These are phyloP conservation scores for Microcaecilia unicolor DNA, from an alignment of 2,797 vertebrate species.

Conservation along the genomic window DNA sequence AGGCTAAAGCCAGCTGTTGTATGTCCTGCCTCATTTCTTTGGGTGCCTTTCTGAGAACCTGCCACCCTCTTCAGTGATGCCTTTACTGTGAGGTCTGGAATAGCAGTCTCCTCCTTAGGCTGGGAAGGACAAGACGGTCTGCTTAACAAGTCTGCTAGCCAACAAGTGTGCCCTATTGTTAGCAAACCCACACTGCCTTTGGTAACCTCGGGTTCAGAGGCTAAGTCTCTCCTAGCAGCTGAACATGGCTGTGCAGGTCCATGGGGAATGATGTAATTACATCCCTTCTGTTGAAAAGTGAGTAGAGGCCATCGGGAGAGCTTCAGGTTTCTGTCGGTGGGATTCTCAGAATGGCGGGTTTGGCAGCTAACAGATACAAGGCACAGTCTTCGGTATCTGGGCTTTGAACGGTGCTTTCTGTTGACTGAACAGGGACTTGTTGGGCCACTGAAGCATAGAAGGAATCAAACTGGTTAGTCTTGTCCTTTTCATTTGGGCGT, in stretches of 20 bases:
- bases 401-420: slow-evolving; percentile 18
- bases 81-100: too few relatives aligned
- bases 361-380: slow-evolving; percentile 34
- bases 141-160: slow-evolving; percentile 19
- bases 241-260: slow-evolving; percentile 28
- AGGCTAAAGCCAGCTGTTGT: too few relatives aligned
- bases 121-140: background rate
- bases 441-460: slow-evolving; percentile 7
- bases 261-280: slow-evolving; percentile 44
- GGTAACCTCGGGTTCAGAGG: slow-evolving; percentile 33
- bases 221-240: slow-evolving; percentile 42
- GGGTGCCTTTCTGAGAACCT: too few relatives aligned
- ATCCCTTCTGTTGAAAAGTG: slow-evolving; percentile 32
- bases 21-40: too few relatives aligned
- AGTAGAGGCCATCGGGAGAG: slow-evolving; percentile 28
- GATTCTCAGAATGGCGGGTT: slow-evolving; percentile 37
- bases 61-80: too few relatives aligned
- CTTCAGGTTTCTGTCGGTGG: slow-evolving; percentile 47
- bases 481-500: background rate
- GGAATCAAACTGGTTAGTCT: slow-evolving; percentile 16
- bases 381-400: slow-evolving; percentile 38
- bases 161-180: slow-evolving; percentile 31
- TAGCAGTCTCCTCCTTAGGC: too few relatives aligned
- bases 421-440: slow-evolving; percentile 21
- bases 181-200: slow-evolving; percentile 11